Percentiles rank a stretch among this genome's conserved stretches.
These are phyloP conservation scores for Thera obeliscata DNA, from an alignment of 2,888 invertebrate species.

Conservation along the genomic window DNA sequence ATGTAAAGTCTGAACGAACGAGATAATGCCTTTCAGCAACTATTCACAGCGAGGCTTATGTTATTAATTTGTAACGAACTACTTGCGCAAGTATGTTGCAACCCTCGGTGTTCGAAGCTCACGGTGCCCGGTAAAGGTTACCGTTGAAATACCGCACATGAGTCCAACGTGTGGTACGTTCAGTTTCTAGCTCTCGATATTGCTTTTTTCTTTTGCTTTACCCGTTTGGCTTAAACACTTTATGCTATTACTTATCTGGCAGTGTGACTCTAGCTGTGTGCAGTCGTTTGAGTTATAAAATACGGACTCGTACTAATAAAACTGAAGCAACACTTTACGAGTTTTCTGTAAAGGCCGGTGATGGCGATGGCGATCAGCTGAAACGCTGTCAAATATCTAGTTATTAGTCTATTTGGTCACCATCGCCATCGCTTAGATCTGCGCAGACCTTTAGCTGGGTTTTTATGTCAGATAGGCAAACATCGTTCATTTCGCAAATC, in stretches of 20 bases:
- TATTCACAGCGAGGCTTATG: slow-evolving; percentile 18
- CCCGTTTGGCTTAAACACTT: slow-evolving; percentile 5
- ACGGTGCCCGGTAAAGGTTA: slow-evolving; percentile 31
- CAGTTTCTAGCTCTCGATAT: slow-evolving; percentile 33
- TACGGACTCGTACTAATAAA: background rate
- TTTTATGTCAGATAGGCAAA: too few species aligned
- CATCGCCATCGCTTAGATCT: too few species aligned
- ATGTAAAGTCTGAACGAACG: slow-evolving; percentile 2
- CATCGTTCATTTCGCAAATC: too few species aligned
- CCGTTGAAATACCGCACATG: slow-evolving; percentile 38
- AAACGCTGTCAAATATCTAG: too few species aligned
- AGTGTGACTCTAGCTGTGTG: background rate
- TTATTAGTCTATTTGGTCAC: too few species aligned
- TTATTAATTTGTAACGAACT: slow-evolving; percentile 25
- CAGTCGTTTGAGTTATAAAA: background rate
- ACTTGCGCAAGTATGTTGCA: slow-evolving; percentile 28
- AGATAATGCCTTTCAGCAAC: slow-evolving; percentile 17
- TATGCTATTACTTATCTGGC: slow-evolving; percentile 10
- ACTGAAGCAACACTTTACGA: too few species aligned
- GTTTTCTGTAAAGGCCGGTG: too few species aligned
- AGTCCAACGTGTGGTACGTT: slow-evolving; percentile 37
- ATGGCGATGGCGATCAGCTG: too few species aligned
- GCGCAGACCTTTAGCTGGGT: too few species aligned
- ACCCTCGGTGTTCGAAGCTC: slow-evolving; percentile 15
- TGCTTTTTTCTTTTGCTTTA: slow-evolving; percentile 23